Conservation (phyloP, 2,113 vertebrate genomes). For the Scopus umbretta region DNA sequence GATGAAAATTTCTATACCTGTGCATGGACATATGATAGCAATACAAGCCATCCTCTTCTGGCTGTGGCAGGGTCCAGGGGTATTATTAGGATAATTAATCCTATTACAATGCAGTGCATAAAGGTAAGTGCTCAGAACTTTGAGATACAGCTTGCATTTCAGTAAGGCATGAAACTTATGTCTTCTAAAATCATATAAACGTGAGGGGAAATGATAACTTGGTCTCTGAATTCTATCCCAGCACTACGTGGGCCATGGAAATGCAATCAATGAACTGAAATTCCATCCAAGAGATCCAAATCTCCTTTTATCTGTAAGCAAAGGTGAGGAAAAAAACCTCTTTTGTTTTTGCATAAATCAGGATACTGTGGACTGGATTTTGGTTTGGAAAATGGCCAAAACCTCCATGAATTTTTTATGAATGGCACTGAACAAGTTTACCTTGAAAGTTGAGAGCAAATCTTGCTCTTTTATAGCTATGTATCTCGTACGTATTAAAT, state of each 20-base stretch:
- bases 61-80: conserved; percentile 96
- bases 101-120: conserved; percentile 98
- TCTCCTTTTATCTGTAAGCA: conserved; percentile 97
- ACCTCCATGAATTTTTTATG: neutral
- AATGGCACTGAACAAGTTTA: neutral
- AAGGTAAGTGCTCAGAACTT: conserved; percentile 77
- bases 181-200: neutral
- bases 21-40: conserved; percentile 97
- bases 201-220: neutral
- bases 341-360: neutral
- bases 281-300: conserved; percentile 98
- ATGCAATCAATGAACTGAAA: conserved; percentile 98
- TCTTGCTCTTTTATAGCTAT: neutral
- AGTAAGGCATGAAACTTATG: neutral
- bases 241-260: conserved; percentile 98
- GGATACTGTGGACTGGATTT: neutral
- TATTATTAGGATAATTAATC: conserved; percentile 98
- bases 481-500: neutral
- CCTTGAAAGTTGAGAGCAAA: neutral
- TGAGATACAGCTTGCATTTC: neutral
- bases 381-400: neutral
- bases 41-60: conserved; percentile 93
- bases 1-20: conserved; percentile 99
- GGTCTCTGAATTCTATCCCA: conserved; percentile 69
- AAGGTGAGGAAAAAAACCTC: conserved; percentile 80